phyloP scores from a whole-genome alignment of 2,113 vertebrate species.

The Prietella phreatophila region DNA sequence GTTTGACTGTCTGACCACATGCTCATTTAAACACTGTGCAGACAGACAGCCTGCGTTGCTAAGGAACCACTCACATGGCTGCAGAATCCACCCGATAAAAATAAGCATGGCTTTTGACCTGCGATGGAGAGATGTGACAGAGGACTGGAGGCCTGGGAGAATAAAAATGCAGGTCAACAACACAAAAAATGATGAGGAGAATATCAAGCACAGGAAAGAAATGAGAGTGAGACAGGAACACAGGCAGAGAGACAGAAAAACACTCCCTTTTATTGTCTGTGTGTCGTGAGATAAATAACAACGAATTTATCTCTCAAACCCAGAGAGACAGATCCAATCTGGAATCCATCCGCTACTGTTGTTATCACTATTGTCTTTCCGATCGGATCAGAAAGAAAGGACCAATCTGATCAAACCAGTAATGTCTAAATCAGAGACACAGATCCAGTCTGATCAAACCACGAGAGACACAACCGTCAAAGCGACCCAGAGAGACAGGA shows the following conservation, averaged over 20 bases:
- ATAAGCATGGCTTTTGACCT: constrained; percentile 33
- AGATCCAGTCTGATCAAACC: neutral
- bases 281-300: neutral
- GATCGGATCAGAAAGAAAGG: neutral
- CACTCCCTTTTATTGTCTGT: neutral
- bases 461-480: too few species aligned
- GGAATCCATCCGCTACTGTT: too few species aligned
- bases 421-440: neutral
- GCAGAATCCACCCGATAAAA: constrained; percentile 34
- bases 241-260: neutral
- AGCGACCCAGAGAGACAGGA: neutral
- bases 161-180: neutral
- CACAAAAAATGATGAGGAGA: neutral
- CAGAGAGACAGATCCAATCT: too few species aligned
- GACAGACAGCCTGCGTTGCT: constrained; percentile 44
- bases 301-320: too few species aligned
- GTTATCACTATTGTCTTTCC: too few species aligned
- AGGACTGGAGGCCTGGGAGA: neutral
- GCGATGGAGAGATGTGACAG: neutral
- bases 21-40: constrained; percentile 41
- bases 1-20: neutral
- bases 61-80: constrained; percentile 38
- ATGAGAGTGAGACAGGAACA: neutral
- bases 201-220: neutral
- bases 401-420: neutral